Evolutionary conservation across 1,140 invertebrate species (phyloP).

Genomic region (Bombus superbus): DNA sequence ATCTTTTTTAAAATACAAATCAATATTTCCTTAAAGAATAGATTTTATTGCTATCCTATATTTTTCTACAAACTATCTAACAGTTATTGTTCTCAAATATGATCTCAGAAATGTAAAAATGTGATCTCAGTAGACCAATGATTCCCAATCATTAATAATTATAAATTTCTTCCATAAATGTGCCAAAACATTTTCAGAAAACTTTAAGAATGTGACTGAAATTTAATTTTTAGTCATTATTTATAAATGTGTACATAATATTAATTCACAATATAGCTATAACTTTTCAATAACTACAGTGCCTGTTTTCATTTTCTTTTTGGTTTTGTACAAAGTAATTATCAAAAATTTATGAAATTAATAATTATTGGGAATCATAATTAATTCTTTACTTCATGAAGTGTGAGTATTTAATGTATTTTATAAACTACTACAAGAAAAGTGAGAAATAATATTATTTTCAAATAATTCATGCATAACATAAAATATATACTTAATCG

Average conservation of each 20-base stretch:
- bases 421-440: conserved; percentile 27
- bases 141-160: conserved; percentile 13
- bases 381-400: background rate
- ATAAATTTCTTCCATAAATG: conserved; percentile 4
- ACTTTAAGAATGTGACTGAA: background rate
- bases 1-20: conserved; percentile 6
- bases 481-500: conserved; percentile 8
- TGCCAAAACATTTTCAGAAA: background rate
- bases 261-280: background rate
- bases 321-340: background rate
- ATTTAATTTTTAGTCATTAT: background rate
- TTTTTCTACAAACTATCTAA: conserved; percentile 44
- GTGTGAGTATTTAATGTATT: conserved; percentile 13
- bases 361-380: conserved; percentile 28
- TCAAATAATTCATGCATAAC: background rate
- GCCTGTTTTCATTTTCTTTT: no score
- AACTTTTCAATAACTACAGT: background rate
- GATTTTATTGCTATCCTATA: conserved; percentile 31
- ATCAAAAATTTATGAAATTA: background rate
- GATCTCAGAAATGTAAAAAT: conserved; percentile 40
- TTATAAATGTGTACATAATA: background rate
- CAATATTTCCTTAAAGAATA: conserved; percentile 41
- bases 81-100: conserved; percentile 26
- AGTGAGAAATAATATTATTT: conserved; percentile 21
- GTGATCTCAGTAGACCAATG: conserved; percentile 26